Evolutionary conservation across 2,113 vertebrate genomes (phyloP), one percentile per base, ranked within the genome.

Genomic region (Mellivora capensis): DNA sequence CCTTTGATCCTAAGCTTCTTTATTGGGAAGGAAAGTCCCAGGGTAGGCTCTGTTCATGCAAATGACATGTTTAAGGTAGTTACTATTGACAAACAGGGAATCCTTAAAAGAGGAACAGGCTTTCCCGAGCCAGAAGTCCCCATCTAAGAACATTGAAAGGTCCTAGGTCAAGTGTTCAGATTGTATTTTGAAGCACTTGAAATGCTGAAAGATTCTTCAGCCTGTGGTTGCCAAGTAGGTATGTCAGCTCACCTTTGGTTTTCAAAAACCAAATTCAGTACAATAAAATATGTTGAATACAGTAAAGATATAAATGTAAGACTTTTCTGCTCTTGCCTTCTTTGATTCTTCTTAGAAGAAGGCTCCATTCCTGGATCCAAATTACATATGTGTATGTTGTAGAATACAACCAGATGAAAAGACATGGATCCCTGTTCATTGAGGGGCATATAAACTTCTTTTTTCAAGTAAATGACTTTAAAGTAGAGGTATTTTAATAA

Each of bases 381-480:
- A 0, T 12, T 0, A 23, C 2, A 9, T 42, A 7, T 18, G 6
- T 1, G 3, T 80, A 0, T 77, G 27, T 72, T 25, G 89, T 67
- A 72, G 72, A 88, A 87, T 37, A 37, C 12, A 82, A 44, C 37
- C 6, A 39, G 61, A 15, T 61, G 15, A 61, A 80, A 72, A 9
- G 23, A 39, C 81, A 2, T 27, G 20, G 10, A 27, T 93, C 42
- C 67, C 27, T 85, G 54, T 31, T 71, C n/a, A 71, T 21, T 12
- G 42, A 74, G 25, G 20, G 10, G 52, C 52, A 61, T 25, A 59
- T 20, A 88, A 64, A 81, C 29, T 23, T 47, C 72, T n/a, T 39
- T 93, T 18, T 74, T 5, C 47, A 72, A 49, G 42, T 87, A 31
- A 7, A 39, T 77, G 59, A 44, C 12, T 88, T 84, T 59, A 69